phyloP scores from a whole-genome alignment of 2,797 vertebrate genomes.

The Mormyrus hasselquistii region DNA sequence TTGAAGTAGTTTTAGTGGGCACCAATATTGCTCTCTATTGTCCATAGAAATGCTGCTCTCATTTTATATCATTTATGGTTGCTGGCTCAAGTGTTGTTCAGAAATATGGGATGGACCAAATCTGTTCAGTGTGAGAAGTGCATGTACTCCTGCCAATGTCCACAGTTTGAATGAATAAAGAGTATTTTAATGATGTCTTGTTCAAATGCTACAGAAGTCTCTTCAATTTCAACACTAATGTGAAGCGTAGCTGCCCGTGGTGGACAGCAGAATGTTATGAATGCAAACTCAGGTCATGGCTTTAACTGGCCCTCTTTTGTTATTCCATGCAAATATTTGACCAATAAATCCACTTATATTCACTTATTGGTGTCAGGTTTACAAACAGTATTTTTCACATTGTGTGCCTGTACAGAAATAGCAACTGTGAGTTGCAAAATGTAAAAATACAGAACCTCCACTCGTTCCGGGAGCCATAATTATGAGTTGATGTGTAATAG shows the following conservation, averaged over 20 bases:
- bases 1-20: slow-evolving; percentile 11
- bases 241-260: not conserved
- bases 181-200: slow-evolving; percentile 2
- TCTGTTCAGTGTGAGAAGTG: not conserved
- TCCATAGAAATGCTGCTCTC: not conserved
- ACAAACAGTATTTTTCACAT: not conserved
- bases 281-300: not conserved
- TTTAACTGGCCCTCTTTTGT: not conserved
- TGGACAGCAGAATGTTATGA: not conserved
- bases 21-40: not conserved
- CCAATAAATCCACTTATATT: not conserved
- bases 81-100: slow-evolving; percentile 13
- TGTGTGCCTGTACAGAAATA: not conserved
- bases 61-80: not conserved
- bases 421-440: not conserved
- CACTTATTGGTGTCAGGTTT: not conserved
- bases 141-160: not conserved
- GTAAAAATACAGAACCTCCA: not conserved
- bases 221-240: not conserved
- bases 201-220: not conserved
- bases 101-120: slow-evolving; percentile 11
- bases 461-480: not conserved
- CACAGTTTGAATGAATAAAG: not conserved
- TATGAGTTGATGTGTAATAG: not conserved
- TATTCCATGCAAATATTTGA: not conserved